Evolutionary conservation across 2,888 invertebrate genomes (phyloP).

Genomic region (Shargacucullia verbasci): DNA sequence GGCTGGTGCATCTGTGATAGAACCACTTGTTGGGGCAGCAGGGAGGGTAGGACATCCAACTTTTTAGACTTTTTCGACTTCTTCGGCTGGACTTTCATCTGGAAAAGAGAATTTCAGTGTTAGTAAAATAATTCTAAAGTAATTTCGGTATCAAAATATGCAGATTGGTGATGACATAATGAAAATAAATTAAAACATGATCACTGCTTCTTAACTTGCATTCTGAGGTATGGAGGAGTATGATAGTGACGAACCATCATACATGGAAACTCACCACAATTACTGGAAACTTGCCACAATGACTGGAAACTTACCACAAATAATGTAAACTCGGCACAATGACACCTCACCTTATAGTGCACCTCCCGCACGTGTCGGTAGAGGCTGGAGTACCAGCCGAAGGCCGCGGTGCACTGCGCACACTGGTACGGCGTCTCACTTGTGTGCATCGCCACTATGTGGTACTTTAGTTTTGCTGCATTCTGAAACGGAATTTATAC

Average conservation of each 20-base stretch:
- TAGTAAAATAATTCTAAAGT: too few relatives aligned
- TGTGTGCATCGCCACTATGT: slow-evolving; percentile 84
- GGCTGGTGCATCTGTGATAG: slow-evolving; percentile 12
- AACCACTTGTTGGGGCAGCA: slow-evolving; percentile 18
- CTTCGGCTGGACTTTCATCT: slow-evolving; percentile 76
- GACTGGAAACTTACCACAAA: not conserved
- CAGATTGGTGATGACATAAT: too few relatives aligned
- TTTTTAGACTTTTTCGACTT: slow-evolving; percentile 67
- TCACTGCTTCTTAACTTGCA: too few relatives aligned
- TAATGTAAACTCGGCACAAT: not conserved
- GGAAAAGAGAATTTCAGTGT: slow-evolving; percentile 17
- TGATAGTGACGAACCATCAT: too few relatives aligned
- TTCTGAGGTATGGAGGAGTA: too few relatives aligned
- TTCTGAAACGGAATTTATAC: slow-evolving; percentile 63
- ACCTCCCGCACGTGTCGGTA: slow-evolving; percentile 81
- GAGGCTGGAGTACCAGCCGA: slow-evolving; percentile 84
- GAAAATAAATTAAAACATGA: too few relatives aligned
- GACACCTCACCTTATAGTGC: slow-evolving; percentile 76
- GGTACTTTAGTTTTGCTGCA: slow-evolving; percentile 81
- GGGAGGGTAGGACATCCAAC: slow-evolving; percentile 42
- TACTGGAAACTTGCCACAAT: not conserved
- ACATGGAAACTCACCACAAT: not conserved
- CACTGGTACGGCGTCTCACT: slow-evolving; percentile 81
- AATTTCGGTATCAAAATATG: too few relatives aligned
- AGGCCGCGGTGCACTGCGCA: slow-evolving; percentile 75